Base-by-base conservation (phyloP, 2,113 vertebrate species). In the Forbesichthys papilliferus region DNA sequence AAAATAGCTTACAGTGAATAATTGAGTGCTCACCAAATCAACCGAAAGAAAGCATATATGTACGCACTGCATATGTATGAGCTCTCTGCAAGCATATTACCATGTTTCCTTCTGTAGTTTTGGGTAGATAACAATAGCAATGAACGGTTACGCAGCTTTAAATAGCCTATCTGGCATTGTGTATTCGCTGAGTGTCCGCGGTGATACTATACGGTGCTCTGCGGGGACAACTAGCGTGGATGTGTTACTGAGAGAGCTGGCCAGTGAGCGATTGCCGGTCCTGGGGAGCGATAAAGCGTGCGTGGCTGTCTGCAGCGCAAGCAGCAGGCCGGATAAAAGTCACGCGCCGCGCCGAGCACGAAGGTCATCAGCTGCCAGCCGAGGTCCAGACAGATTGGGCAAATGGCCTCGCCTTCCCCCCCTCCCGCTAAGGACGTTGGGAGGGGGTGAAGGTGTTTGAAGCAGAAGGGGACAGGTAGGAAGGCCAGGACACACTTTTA, bases 211-310 rank as follows among this genome's bases (percentile, higher is more conserved):
- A 77, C 27, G 46, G 77, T 69, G 85, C 73, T 60, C 68, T 68
- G 83, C 87, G 85, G 83, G 87, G 89, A 88, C 87, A 87, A 79
- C 87, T 78, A 73, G 88, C 76, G 71, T 78, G 84, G 84, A 81
- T 89, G 87, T 90, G 89, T 90, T 90, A 91, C 87, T 84, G 87
- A 83, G 88, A 87, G 33, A 87, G 90, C 84, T 90, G 81, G 88
- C 89, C 86, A 70, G 85, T 90, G 90, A 91, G 88, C 89, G 86
- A 92, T 91, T 90, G 87, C 92, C 92, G 91, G 93, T 93, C 81
- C 77, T 55, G 57, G 81, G 84, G 85, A 87, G 86, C 78, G 91
- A 93, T 92, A 93, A 91, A 81, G 86, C 89, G 81, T 87, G 73
- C 61, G 48, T 66, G 81, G 78, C 86, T 86, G 82, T 87, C 84